Percentiles rank a stretch among this genome's conserved stretches.
Evolutionary conservation across 1,140 invertebrate species (phyloP).

Genomic region (Pentalonia nigronervosa): DNA sequence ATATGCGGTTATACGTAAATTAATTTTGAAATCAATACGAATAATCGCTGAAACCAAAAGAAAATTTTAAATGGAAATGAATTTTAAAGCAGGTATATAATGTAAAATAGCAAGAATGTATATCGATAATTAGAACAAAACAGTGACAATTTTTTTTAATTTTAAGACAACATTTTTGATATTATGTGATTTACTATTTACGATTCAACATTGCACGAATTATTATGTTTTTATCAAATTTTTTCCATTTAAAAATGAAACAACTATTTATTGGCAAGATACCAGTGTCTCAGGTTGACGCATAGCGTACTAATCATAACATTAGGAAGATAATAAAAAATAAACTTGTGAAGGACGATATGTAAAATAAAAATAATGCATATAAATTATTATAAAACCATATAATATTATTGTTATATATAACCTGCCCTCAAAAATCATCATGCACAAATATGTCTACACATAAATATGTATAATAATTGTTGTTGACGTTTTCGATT

Average conservation of each 20-base stretch:
- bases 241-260: neutral
- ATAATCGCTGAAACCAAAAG: too few relatives aligned
- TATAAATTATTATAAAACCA: neutral
- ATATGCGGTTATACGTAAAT: too few relatives aligned
- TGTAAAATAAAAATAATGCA: neutral
- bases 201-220: too few relatives aligned
- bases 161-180: too few relatives aligned
- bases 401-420: neutral
- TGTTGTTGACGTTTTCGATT: neutral
- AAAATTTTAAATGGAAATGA: too few relatives aligned
- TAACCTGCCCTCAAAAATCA: neutral
- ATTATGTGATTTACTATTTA: too few relatives aligned
- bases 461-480: neutral
- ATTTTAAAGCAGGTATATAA: too few relatives aligned
- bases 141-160: too few relatives aligned
- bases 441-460: neutral
- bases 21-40: too few relatives aligned
- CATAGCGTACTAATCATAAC: neutral
- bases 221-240: neutral
- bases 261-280: neutral
- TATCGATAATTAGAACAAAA: too few relatives aligned
- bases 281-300: neutral
- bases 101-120: too few relatives aligned
- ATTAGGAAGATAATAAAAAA: neutral
- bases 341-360: neutral